phyloP scores from a whole-genome alignment of 2,113 vertebrate genomes.

The Callipepla squamata region DNA sequence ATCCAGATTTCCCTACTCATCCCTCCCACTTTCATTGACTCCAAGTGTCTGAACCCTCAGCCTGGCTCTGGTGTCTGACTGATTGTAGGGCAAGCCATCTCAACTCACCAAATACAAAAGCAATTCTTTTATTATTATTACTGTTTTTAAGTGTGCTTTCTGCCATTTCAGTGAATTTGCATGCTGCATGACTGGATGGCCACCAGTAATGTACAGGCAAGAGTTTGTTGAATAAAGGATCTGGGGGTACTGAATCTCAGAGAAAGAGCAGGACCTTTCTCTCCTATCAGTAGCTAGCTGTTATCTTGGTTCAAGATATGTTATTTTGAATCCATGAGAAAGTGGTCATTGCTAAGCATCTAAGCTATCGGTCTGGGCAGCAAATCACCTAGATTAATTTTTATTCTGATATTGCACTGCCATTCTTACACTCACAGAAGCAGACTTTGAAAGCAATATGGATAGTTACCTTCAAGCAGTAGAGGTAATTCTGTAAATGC shows the following conservation, averaged over 20 bases:
- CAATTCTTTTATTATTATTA: background rate
- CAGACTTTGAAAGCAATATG: background rate
- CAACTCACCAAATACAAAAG: background rate
- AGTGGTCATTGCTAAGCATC: background rate
- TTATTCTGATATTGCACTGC: background rate
- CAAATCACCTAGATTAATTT: conserved; percentile 50
- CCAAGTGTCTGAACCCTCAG: rapidly evolving
- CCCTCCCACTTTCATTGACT: background rate
- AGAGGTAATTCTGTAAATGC: background rate
- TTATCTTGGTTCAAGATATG: background rate
- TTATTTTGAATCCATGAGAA: conserved; percentile 4
- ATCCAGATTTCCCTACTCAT: background rate
- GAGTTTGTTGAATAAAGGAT: background rate
- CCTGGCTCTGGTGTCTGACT: rapidly evolving
- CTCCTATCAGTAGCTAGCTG: background rate
- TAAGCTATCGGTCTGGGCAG: background rate
- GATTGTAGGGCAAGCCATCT: background rate
- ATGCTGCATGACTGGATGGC: background rate
- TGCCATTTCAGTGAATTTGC: background rate
- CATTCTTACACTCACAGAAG: background rate
- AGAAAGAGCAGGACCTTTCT: background rate
- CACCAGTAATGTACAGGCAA: background rate
- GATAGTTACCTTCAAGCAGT: background rate
- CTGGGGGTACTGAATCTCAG: background rate
- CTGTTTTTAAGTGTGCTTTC: background rate